These are phyloP conservation scores for Bombus fervidus DNA, from an alignment of 1,140 invertebrate species.

Conservation along the genomic window DNA sequence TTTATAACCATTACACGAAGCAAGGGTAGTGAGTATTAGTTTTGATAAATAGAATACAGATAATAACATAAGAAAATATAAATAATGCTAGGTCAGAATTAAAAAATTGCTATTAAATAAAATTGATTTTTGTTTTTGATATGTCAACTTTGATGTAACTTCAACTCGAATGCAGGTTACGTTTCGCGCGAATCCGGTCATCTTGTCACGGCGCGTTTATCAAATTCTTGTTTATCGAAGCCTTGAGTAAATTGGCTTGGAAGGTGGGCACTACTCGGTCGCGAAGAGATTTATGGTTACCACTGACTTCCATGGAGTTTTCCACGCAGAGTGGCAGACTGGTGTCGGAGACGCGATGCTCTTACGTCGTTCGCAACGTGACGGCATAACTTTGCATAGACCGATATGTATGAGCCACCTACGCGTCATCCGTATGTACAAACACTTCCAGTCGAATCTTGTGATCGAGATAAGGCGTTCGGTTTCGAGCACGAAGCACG, in stretches of 20 bases:
- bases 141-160: not conserved
- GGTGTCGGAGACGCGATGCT: constrained; percentile 54
- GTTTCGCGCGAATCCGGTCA: not conserved
- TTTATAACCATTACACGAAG: constrained; percentile 11
- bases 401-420: constrained; percentile 65
- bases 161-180: not conserved
- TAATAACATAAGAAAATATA: not conserved
- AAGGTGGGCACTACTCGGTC: constrained; percentile 25
- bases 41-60: not conserved
- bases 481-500: constrained; percentile 45
- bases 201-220: constrained; percentile 50
- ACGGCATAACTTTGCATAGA: constrained; percentile 66
- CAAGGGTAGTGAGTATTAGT: constrained; percentile 24
- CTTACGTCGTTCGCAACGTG: constrained; percentile 51
- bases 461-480: constrained; percentile 65
- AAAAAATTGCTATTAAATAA: not conserved
- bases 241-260: constrained; percentile 54
- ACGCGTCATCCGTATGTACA: constrained; percentile 66
- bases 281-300: constrained; percentile 64
- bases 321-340: constrained; percentile 23
- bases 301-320: constrained; percentile 57
- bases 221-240: constrained; percentile 63
- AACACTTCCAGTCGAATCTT: constrained; percentile 65
- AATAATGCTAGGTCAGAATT: not conserved
- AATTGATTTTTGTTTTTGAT: not conserved